These are phyloP conservation scores for Scolopax rusticola DNA, from an alignment of 2,797 vertebrate species.

Conservation along the genomic window DNA sequence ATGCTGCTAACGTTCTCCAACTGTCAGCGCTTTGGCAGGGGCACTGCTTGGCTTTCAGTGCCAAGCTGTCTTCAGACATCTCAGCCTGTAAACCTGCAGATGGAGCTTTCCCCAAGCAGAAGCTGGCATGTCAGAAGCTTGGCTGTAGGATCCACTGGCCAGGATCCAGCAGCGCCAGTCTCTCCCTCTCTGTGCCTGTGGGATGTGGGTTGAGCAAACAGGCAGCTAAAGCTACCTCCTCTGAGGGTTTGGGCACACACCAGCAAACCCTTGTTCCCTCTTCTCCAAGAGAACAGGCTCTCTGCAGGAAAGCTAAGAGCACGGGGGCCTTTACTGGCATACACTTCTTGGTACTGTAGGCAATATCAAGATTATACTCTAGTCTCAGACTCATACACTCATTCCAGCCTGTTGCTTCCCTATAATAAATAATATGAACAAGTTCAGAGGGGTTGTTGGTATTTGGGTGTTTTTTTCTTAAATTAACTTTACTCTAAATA, in stretches of 20 bases:
- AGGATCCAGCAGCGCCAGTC: not conserved
- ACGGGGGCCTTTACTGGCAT: not conserved
- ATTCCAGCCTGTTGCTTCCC: not conserved
- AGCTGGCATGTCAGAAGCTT: not conserved
- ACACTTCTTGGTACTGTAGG: not conserved
- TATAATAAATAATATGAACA: not conserved
- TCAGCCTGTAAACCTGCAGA: slow-evolving; percentile 29
- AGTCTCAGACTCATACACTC: not conserved
- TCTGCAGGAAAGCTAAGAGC: not conserved
- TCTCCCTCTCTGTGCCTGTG: not conserved
- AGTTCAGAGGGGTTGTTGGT: not conserved
- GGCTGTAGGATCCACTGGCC: not conserved
- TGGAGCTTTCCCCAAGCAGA: slow-evolving; percentile 49
- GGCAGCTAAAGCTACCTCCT: not conserved
- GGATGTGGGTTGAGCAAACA: not conserved
- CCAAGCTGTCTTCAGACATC: slow-evolving; percentile 8
- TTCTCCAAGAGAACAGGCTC: not conserved
- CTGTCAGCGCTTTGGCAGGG: slow-evolving; percentile 33
- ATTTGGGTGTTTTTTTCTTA: not conserved
- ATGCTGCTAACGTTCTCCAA: not conserved
- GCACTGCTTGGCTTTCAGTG: not conserved
- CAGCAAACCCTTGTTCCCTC: not conserved
- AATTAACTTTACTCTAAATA: not conserved
- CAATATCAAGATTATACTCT: not conserved
- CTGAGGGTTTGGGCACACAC: not conserved